Percentiles rank a stretch among this genome's conserved stretches.
phyloP scores from a whole-genome alignment of 2,888 invertebrate species.

The Cataglyphis altisquamis region DNA sequence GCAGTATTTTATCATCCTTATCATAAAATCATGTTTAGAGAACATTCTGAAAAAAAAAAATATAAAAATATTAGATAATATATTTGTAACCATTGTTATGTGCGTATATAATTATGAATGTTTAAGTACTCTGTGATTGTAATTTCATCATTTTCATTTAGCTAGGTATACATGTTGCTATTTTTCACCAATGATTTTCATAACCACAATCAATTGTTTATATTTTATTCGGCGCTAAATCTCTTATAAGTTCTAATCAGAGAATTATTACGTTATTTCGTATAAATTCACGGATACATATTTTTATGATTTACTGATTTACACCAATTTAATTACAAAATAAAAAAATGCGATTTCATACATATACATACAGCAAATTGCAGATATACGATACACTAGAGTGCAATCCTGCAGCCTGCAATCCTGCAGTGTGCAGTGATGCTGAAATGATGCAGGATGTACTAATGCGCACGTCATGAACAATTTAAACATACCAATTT shows the following conservation, averaged over 20 bases:
- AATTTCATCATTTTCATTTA: constrained; percentile 7
- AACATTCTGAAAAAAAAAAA: constrained; percentile 61
- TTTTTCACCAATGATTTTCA: background rate
- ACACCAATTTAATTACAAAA: background rate
- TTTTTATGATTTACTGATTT: constrained; percentile 14
- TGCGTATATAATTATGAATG: background rate
- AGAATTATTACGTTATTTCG: background rate
- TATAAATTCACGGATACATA: background rate
- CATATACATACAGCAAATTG: background rate
- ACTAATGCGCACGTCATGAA: background rate
- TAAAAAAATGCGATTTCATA: background rate
- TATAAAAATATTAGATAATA: background rate
- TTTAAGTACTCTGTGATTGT: background rate
- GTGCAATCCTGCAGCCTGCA: no score
- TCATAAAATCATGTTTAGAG: background rate
- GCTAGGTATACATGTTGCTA: background rate
- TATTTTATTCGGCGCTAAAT: background rate
- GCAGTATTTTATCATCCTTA: background rate
- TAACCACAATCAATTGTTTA: constrained; percentile 16
- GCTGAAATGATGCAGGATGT: no score
- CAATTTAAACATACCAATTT: background rate
- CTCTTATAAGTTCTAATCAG: background rate
- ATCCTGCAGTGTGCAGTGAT: no score
- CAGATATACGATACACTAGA: background rate
- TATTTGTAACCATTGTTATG: background rate